Conservation (phyloP, 2,888 invertebrate genomes). For the Philaethria dido region DNA sequence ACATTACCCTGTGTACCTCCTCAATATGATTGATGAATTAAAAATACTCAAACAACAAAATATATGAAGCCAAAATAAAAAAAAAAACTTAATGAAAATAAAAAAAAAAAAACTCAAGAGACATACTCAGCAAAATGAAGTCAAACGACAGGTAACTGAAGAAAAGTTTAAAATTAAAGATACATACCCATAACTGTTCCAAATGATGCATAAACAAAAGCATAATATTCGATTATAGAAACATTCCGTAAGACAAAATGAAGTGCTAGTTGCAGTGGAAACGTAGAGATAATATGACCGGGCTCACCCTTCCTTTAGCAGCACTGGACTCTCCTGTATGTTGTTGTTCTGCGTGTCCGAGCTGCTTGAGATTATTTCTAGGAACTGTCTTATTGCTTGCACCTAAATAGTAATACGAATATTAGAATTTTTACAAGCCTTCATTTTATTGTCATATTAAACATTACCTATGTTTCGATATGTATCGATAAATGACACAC, state of each 20-base stretch:
- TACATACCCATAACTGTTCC: slow-evolving; percentile 78
- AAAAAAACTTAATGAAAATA: slow-evolving; percentile 5
- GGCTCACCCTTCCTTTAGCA: slow-evolving; percentile 95
- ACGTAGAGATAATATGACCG: neutral
- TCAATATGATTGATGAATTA: neutral
- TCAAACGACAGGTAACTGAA: slow-evolving; percentile 23
- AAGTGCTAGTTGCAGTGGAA: slow-evolving; percentile 27
- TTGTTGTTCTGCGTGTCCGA: slow-evolving; percentile 85
- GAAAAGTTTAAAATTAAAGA: slow-evolving; percentile 42
- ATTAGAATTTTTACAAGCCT: neutral
- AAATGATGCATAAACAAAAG: slow-evolving; percentile 58
- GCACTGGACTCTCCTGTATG: slow-evolving; percentile 88
- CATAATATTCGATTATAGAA: slow-evolving; percentile 40
- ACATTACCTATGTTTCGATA: too few species aligned
- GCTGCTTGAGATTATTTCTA: slow-evolving; percentile 94
- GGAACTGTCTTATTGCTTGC: slow-evolving; percentile 91
- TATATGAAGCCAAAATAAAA: slow-evolving; percentile 13
- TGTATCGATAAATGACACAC: too few species aligned
- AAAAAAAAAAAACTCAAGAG: slow-evolving; percentile 15
- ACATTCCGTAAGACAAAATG: slow-evolving; percentile 37
- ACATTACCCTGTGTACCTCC: neutral
- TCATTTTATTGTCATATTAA: neutral
- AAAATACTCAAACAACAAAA: neutral
- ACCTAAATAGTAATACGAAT: slow-evolving; percentile 64
- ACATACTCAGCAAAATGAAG: slow-evolving; percentile 25